Percentiles rank a stretch among this genome's conserved stretches.
These are phyloP conservation scores for Acronicta leporina DNA, from an alignment of 2,888 invertebrate species.

Conservation along the genomic window DNA sequence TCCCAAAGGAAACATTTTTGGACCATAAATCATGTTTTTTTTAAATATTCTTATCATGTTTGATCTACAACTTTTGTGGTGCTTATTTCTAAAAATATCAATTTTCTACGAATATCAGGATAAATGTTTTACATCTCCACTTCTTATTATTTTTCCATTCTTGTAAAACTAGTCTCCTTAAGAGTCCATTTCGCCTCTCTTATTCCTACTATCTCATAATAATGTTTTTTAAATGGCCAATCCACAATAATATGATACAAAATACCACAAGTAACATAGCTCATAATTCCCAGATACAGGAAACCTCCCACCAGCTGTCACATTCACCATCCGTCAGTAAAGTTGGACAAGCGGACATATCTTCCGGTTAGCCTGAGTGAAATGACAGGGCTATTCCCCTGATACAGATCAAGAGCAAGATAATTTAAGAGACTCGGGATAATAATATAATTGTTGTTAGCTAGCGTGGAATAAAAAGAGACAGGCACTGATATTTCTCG, in stretches of 20 bases:
- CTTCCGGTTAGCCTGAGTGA: slow-evolving; percentile 44
- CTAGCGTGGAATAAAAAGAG: slow-evolving; percentile 6
- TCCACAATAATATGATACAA: background rate
- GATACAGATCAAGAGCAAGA: slow-evolving; percentile 39
- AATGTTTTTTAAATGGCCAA: no score
- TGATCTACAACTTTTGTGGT: no score
- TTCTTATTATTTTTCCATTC: no score
- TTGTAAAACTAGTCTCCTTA: no score
- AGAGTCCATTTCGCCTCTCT: no score
- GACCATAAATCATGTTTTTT: background rate
- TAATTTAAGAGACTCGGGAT: slow-evolving; percentile 16
- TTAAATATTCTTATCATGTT: no score
- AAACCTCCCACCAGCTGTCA: slow-evolving; percentile 14
- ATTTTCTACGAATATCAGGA: no score
- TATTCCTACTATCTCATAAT: no score
- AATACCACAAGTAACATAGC: background rate
- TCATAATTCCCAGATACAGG: slow-evolving; percentile 8
- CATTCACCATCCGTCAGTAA: slow-evolving; percentile 36
- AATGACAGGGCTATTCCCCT: slow-evolving; percentile 50
- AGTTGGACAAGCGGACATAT: slow-evolving; percentile 49
- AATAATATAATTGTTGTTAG: slow-evolving; percentile 16
- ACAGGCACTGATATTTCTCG: no score
- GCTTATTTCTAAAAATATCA: no score
- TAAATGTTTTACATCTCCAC: no score
- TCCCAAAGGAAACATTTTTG: background rate